A percentile compares a stretch with the other conserved stretches of the same genome.
Conservation (phyloP, 1,140 invertebrate genomes). For the Hylyphantes graminicola region DNA sequence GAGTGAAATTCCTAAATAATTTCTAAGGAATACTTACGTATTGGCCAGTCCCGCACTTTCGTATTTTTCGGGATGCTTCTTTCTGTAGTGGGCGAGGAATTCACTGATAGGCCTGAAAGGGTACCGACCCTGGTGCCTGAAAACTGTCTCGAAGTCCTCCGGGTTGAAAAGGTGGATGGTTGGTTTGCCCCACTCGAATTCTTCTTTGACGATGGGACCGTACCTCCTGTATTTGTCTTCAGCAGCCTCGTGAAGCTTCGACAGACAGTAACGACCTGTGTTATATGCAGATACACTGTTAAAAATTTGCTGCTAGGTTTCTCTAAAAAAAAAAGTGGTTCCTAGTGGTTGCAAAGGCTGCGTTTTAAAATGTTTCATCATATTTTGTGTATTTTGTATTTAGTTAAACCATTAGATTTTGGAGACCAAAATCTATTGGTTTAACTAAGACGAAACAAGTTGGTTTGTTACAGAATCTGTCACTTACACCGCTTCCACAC, state of each 20-base stretch:
- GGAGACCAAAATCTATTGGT: no score
- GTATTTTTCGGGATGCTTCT: slow-evolving; percentile 66
- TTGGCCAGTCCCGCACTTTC: slow-evolving; percentile 73
- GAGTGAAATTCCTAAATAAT: no score
- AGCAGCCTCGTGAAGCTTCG: slow-evolving; percentile 83
- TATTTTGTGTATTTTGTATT: no score
- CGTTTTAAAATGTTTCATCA: no score
- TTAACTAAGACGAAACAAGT: no score
- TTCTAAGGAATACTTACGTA: slow-evolving; percentile 51
- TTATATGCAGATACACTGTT: not conserved
- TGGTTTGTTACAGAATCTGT: no score
- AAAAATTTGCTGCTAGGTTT: no score
- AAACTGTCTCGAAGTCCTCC: slow-evolving; percentile 68
- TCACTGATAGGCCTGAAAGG: slow-evolving; percentile 62
- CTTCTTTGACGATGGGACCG: slow-evolving; percentile 65
- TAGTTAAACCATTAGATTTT: no score
- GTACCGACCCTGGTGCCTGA: slow-evolving; percentile 63
- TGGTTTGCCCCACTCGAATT: slow-evolving; percentile 63
- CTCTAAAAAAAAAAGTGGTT: no score
- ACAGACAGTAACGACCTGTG: slow-evolving; percentile 76
- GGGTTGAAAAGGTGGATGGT: slow-evolving; percentile 71
- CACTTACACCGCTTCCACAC: no score
- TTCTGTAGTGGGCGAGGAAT: slow-evolving; percentile 62
- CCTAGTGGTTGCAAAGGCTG: no score
- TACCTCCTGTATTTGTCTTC: slow-evolving; percentile 75